These are phyloP conservation scores for Theretra japonica DNA, from an alignment of 2,888 invertebrate genomes.

Conservation along the genomic window DNA sequence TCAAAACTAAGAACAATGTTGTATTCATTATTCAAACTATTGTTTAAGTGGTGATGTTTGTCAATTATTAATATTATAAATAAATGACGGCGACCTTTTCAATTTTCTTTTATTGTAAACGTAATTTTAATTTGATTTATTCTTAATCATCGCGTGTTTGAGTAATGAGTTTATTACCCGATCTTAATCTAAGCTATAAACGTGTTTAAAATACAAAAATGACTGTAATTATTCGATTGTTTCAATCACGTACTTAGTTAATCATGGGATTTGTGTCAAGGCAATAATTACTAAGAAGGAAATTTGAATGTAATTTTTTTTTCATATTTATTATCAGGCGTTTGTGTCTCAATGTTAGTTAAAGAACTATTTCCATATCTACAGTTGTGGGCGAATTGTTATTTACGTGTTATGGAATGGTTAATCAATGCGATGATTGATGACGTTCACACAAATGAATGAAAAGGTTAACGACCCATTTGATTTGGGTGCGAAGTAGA, in stretches of 20 bases:
- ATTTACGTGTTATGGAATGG: too few relatives aligned
- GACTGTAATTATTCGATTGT: slow-evolving; percentile 42
- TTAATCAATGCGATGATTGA: too few relatives aligned
- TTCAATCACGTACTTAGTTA: slow-evolving; percentile 29
- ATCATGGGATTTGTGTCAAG: neutral
- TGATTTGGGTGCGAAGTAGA: neutral
- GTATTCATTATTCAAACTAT: slow-evolving; percentile 15
- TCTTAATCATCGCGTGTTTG: slow-evolving; percentile 8
- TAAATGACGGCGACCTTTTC: neutral
- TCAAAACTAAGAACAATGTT: slow-evolving; percentile 35
- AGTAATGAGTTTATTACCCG: neutral
- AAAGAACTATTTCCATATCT: too few relatives aligned
- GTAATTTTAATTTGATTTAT: slow-evolving; percentile 1
- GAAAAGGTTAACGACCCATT: too few relatives aligned
- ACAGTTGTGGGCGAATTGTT: too few relatives aligned
- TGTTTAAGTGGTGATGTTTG: slow-evolving; percentile 1
- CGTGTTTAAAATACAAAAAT: neutral
- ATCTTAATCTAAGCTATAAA: slow-evolving; percentile 14
- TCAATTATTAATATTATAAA: neutral
- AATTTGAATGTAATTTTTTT: neutral
- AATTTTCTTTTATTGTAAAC: neutral
- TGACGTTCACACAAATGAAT: too few relatives aligned
- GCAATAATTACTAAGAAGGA: neutral
- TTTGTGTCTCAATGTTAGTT: neutral
- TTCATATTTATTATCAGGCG: neutral